Conservation (phyloP, 2,797 vertebrate genomes). For the Holocentrus rufus region DNA sequence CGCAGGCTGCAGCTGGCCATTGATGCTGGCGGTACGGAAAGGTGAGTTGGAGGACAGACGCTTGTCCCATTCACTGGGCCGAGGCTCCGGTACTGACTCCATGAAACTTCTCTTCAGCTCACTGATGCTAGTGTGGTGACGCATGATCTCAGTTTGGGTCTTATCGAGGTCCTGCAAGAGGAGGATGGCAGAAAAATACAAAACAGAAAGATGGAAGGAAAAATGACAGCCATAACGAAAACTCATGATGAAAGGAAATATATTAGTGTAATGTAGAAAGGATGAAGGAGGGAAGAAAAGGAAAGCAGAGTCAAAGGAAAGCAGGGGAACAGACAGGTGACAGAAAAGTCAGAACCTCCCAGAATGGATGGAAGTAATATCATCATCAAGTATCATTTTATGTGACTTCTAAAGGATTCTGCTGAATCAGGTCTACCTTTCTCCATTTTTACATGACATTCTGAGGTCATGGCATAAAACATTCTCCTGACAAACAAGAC, state of each 20-base stretch:
- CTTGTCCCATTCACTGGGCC: slow-evolving; percentile 98
- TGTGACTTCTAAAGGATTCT: slow-evolving; percentile 4
- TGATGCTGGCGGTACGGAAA: slow-evolving; percentile 90
- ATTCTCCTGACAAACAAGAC: slow-evolving; percentile 4
- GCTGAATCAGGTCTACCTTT: neutral
- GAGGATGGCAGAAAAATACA: slow-evolving; percentile 16
- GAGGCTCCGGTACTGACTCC: slow-evolving; percentile 93
- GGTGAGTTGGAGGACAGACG: slow-evolving; percentile 95
- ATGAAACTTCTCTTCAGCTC: slow-evolving; percentile 98
- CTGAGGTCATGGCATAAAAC: neutral
- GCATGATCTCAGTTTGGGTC: slow-evolving; percentile 94
- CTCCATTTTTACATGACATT: slow-evolving; percentile 1
- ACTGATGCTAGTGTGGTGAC: slow-evolving; percentile 96
- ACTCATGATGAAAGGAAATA: neutral
- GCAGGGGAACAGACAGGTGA: neutral
- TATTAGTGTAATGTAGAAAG: neutral
- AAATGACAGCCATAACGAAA: neutral
- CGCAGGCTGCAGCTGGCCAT: slow-evolving; percentile 90
- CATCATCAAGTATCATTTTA: neutral
- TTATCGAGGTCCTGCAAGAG: slow-evolving; percentile 91
- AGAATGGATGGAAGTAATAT: neutral
- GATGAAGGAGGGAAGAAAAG: neutral
- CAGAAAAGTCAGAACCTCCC: slow-evolving; percentile 1
- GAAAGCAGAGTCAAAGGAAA: neutral
- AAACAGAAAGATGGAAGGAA: neutral